A percentile compares a stretch with the other conserved stretches of the same genome.
phyloP scores from a whole-genome alignment of 1,140 invertebrate species.

The Kradibia gibbosae region DNA sequence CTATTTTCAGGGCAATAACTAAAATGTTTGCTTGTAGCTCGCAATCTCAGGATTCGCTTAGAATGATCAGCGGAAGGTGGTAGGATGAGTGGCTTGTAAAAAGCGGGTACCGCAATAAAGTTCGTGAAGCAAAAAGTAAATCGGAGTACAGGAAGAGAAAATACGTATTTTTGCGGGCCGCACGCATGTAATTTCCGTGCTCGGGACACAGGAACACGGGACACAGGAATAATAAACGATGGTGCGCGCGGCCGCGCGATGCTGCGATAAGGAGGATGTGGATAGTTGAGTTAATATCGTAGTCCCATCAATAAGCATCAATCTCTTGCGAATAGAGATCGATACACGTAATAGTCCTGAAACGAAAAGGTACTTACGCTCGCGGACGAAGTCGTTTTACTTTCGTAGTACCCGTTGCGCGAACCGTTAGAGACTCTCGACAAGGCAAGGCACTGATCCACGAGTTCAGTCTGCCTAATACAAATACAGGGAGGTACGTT shows the following conservation, averaged over 20 bases:
- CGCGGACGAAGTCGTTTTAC: slow-evolving; percentile 45
- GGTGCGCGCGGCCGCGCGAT: background rate
- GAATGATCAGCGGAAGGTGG: background rate
- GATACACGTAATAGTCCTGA: slow-evolving; percentile 40
- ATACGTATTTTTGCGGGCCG: background rate
- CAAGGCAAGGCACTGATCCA: background rate
- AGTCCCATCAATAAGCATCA: slow-evolving; percentile 41
- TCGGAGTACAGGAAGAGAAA: background rate
- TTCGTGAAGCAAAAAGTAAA: background rate
- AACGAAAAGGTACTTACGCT: slow-evolving; percentile 50
- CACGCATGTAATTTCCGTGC: slow-evolving; percentile 4
- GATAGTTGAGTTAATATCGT: slow-evolving; percentile 18
- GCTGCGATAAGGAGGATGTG: slow-evolving; percentile 4
- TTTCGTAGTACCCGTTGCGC: slow-evolving; percentile 49
- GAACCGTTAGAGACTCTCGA: slow-evolving; percentile 51
- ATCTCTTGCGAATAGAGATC: slow-evolving; percentile 19
- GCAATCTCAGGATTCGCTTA: background rate
- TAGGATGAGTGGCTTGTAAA: background rate
- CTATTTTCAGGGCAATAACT: slow-evolving; percentile 8
- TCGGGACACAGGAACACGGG: too few species aligned
- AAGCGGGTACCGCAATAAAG: background rate
- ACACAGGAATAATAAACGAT: slow-evolving; percentile 29
- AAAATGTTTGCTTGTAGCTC: background rate
- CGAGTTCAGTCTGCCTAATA: background rate
- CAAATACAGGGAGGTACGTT: background rate